phyloP scores from a whole-genome alignment of 2,797 vertebrate species.

The Dicrostonyx torquatus region DNA sequence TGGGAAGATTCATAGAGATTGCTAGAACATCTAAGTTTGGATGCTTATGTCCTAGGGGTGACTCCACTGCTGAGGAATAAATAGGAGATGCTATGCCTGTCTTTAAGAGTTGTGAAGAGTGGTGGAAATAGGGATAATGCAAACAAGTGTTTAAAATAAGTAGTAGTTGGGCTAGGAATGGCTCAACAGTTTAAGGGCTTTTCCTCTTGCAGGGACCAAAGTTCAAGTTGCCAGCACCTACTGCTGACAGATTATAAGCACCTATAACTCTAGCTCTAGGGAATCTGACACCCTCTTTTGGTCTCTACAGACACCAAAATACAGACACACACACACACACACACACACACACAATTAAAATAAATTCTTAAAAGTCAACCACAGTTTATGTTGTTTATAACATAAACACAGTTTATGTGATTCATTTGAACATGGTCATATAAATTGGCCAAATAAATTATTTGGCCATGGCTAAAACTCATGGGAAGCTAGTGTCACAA shows the following conservation, averaged over 20 bases:
- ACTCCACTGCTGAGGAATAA: conserved; percentile 1
- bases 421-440: neutral
- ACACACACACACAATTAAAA: neutral
- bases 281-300: neutral
- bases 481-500: neutral
- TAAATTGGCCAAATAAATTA: neutral
- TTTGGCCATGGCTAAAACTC: conserved; percentile 3
- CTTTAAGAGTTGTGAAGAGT: neutral
- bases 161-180: neutral
- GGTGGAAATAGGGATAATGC: neutral
- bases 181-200: neutral
- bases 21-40: conserved; percentile 38
- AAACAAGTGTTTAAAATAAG: neutral
- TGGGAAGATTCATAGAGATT: conserved; percentile 33
- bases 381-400: neutral
- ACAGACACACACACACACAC: too few relatives aligned
- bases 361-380: neutral
- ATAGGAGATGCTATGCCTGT: neutral
- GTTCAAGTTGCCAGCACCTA: neutral
- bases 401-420: too few relatives aligned
- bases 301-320: neutral
- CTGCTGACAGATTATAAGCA: too few relatives aligned
- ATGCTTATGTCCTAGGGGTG: neutral
- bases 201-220: neutral
- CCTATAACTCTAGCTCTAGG: too few relatives aligned